phyloP scores from a whole-genome alignment of 2,113 vertebrate genomes.

The Arvicanthis niloticus region DNA sequence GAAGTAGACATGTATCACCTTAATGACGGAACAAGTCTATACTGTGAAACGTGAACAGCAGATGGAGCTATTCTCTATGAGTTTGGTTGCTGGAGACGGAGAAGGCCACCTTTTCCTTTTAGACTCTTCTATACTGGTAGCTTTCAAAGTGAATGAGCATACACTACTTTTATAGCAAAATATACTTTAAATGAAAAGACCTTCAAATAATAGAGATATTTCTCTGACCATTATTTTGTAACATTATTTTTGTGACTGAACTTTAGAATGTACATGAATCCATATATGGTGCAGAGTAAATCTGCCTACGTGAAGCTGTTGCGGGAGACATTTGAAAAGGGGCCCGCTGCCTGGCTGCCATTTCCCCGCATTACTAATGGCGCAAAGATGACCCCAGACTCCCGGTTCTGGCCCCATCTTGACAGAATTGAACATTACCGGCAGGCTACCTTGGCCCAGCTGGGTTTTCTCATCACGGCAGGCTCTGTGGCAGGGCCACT shows the following conservation, averaged over 20 bases:
- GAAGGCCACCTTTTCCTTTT: not conserved
- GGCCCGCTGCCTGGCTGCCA: too few species aligned
- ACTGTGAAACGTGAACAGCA: not conserved
- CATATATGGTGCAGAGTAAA: not conserved
- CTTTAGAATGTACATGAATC: not conserved
- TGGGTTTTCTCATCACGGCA: too few species aligned
- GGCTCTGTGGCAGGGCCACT: too few species aligned
- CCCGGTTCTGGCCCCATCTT: too few species aligned
- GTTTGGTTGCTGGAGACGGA: not conserved
- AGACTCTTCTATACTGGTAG: not conserved
- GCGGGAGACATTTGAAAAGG: too few species aligned
- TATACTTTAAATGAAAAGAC: not conserved
- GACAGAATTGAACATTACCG: too few species aligned
- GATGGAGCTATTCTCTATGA: not conserved
- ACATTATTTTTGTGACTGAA: not conserved
- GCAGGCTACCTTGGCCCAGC: too few species aligned
- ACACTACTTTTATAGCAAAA: not conserved
- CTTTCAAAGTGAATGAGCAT: not conserved
- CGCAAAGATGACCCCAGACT: too few species aligned
- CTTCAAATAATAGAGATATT: not conserved
- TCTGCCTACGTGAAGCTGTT: not conserved
- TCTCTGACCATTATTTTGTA: not conserved
- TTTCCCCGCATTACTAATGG: too few species aligned
- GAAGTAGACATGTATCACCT: not conserved
- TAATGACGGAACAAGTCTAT: not conserved